Evolutionary conservation across 2,113 vertebrate genomes (phyloP).

Genomic region (Seriola dumerili): DNA sequence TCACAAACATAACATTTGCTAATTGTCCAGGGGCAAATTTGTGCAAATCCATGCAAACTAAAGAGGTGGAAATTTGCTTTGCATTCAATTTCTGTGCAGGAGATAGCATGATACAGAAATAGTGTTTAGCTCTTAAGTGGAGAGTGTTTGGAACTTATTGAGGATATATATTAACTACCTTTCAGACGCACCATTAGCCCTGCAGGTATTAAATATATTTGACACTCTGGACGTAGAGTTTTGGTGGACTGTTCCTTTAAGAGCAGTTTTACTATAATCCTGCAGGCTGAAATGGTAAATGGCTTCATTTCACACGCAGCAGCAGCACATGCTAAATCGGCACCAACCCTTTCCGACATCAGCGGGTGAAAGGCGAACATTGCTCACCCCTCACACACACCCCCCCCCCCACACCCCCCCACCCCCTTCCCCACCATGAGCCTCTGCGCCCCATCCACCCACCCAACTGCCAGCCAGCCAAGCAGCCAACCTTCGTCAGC

Average conservation of each 20-base stretch:
- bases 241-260: background rate
- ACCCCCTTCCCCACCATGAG: constrained; percentile 1
- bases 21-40: too few species aligned
- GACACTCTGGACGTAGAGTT: background rate
- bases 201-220: too few species aligned
- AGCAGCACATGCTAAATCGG: constrained; percentile 29
- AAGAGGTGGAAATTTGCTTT: too few species aligned
- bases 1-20: background rate
- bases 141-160: too few species aligned
- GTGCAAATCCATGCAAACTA: too few species aligned
- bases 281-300: constrained; percentile 9
- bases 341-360: constrained; percentile 28
- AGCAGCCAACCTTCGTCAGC: constrained; percentile 77
- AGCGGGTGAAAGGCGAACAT: constrained; percentile 25
- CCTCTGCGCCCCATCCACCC: constrained; percentile 26
- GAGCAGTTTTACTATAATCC: background rate
- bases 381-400: background rate
- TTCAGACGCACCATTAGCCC: background rate
- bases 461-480: constrained; percentile 44
- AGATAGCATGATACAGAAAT: too few species aligned
- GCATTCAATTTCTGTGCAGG: too few species aligned
- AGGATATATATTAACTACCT: background rate
- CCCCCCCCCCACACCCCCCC: too few species aligned
- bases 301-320: constrained; percentile 35
- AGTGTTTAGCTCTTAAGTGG: too few species aligned